Conservation (phyloP, 2,888 invertebrate genomes). For the Cantharis rustica region DNA sequence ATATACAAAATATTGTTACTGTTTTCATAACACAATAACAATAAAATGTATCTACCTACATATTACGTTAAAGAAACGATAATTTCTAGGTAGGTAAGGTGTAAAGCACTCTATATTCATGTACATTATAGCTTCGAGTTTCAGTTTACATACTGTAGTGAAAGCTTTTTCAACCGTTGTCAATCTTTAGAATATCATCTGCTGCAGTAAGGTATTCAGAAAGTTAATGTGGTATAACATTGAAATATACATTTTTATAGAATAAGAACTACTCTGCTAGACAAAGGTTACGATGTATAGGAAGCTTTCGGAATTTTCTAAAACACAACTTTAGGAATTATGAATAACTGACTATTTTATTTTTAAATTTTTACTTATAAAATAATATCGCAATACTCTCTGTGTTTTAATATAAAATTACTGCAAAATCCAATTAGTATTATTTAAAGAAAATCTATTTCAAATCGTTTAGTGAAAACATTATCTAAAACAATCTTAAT, state of each 20-base stretch:
- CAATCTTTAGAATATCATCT: background rate
- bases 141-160: background rate
- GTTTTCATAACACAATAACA: background rate
- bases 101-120: background rate
- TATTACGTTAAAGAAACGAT: background rate
- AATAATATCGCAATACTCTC: no score
- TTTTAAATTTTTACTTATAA: no score
- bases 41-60: background rate
- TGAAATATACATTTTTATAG: background rate
- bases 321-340: no score
- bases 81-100: background rate
- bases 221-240: background rate
- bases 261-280: background rate
- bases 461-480: no score
- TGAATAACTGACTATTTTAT: no score
- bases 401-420: no score
- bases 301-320: no score
- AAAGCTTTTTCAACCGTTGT: conserved; percentile 1
- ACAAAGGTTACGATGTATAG: no score
- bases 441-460: no score
- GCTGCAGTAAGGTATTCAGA: background rate
- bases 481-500: background rate
- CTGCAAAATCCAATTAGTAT: no score
- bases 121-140: conserved; percentile 1
- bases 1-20: background rate